Conservation (phyloP, 2,888 invertebrate genomes). For the Boloria selene region DNA sequence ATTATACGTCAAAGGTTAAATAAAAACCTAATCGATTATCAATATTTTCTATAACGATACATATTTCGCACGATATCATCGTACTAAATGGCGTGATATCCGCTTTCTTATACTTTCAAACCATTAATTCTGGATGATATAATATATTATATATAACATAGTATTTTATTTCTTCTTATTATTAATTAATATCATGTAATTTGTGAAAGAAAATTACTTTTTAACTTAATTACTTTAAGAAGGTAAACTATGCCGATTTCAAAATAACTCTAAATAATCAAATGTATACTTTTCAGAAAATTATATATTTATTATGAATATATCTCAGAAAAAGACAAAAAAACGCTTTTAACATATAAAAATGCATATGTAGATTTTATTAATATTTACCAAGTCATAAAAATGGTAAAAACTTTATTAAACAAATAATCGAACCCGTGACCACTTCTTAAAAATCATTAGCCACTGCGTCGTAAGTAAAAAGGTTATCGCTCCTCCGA, state of each 20-base stretch:
- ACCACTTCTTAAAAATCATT: neutral
- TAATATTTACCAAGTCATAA: too few relatives aligned
- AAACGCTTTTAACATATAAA: too few relatives aligned
- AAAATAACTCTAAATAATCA: too few relatives aligned
- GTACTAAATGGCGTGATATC: conserved; percentile 2
- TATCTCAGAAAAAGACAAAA: too few relatives aligned
- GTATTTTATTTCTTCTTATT: too few relatives aligned
- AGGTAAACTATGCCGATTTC: too few relatives aligned
- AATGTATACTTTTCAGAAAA: too few relatives aligned
- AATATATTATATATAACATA: neutral
- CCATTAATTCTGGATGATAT: neutral
- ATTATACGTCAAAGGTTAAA: neutral
- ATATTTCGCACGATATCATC: neutral
- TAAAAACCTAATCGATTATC: conserved; percentile 8
- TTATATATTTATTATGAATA: too few relatives aligned
- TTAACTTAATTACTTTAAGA: too few relatives aligned
- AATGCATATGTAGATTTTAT: too few relatives aligned
- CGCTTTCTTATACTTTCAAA: neutral
- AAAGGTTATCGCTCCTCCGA: neutral
- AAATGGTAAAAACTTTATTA: neutral
- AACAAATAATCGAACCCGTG: neutral
- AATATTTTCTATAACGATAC: conserved; percentile 2
- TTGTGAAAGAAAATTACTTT: too few relatives aligned
- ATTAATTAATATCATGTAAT: too few relatives aligned
- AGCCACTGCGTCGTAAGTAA: neutral